These are phyloP conservation scores for Halichoeres trimaculatus DNA, from an alignment of 2,113 vertebrate species.

Conservation along the genomic window DNA sequence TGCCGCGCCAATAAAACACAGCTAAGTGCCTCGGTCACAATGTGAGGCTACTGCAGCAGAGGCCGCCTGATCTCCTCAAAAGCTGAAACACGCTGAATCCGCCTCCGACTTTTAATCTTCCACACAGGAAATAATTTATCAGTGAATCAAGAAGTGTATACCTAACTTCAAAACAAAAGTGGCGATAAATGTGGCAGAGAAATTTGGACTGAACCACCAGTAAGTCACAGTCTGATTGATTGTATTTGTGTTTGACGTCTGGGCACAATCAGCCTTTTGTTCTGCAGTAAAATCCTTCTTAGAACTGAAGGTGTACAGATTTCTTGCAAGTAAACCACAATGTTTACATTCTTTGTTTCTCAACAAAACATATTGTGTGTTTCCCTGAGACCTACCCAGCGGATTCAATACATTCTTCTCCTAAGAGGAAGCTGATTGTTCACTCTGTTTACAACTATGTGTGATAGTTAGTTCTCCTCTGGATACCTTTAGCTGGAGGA, in stretches of 20 bases:
- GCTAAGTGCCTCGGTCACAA: not conserved
- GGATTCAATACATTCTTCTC: not conserved
- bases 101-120: not conserved
- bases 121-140: not conserved
- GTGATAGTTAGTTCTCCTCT: not conserved
- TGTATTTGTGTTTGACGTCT: not conserved
- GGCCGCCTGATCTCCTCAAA: not conserved
- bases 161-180: conserved; percentile 1
- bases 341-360: conserved; percentile 12
- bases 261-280: conserved; percentile 21
- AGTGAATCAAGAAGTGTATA: not conserved
- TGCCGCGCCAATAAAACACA: not conserved
- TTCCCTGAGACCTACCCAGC: not conserved
- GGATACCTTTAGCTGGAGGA: not conserved
- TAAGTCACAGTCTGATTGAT: not conserved
- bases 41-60: not conserved
- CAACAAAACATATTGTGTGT: not conserved
- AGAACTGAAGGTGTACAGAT: not conserved
- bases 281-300: not conserved
- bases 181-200: not conserved
- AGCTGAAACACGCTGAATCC: not conserved
- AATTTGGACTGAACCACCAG: not conserved
- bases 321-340: not conserved
- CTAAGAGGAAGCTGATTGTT: not conserved
- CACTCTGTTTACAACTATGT: not conserved